A percentile compares a stretch with the other conserved stretches of the same genome.
Evolutionary conservation across 1,140 invertebrate species (phyloP).

Genomic region (Bradynema listronoti): DNA sequence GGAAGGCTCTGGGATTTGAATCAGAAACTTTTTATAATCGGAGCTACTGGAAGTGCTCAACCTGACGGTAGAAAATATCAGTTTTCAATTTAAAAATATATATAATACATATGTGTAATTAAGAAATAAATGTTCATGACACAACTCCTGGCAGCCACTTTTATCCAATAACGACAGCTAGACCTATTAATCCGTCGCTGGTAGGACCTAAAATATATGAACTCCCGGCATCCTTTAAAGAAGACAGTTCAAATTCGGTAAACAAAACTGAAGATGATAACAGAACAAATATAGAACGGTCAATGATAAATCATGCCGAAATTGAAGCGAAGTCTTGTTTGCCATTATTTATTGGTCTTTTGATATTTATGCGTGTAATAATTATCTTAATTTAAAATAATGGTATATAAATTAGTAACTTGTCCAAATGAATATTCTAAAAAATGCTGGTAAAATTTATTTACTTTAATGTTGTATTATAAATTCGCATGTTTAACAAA

Average conservation of each 20-base stretch:
- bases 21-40: conserved; percentile 46
- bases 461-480: too few relatives aligned
- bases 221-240: conserved; percentile 30
- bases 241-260: conserved; percentile 4
- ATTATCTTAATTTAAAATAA: too few relatives aligned
- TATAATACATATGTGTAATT: conserved; percentile 23
- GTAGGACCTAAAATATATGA: conserved; percentile 41
- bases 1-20: conserved; percentile 38
- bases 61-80: conserved; percentile 39
- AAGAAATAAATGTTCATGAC: conserved; percentile 44
- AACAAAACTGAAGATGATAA: too few relatives aligned
- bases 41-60: conserved; percentile 43
- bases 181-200: conserved; percentile 40
- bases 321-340: too few relatives aligned
- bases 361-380: too few relatives aligned
- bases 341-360: too few relatives aligned
- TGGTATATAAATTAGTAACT: too few relatives aligned
- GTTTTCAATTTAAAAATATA: conserved; percentile 7
- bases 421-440: too few relatives aligned
- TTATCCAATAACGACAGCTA: conserved; percentile 44
- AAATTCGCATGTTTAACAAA: too few relatives aligned
- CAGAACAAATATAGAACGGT: too few relatives aligned
- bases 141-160: conserved; percentile 35
- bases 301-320: too few relatives aligned
- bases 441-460: too few relatives aligned